Percentiles rank a stretch among this genome's conserved stretches.
phyloP scores from a whole-genome alignment of 1,140 invertebrate genomes.

The Hydropsyche tenuis region DNA sequence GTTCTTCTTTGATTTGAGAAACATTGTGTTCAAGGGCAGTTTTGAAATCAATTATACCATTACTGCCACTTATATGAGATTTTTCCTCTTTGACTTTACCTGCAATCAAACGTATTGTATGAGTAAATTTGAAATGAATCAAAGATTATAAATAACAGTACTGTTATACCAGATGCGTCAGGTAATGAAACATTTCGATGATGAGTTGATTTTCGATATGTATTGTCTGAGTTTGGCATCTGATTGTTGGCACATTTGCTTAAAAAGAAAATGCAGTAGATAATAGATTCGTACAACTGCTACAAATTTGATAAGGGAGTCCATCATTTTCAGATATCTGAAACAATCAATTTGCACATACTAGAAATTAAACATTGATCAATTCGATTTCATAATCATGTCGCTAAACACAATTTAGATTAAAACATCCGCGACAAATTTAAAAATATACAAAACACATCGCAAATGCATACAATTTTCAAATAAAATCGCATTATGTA shows the following conservation, averaged over 20 bases:
- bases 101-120: no score
- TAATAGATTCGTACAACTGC: constrained; percentile 59
- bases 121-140: no score
- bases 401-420: no score
- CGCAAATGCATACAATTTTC: no score
- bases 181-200: no score
- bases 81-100: constrained; percentile 35
- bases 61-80: constrained; percentile 19
- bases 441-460: no score
- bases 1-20: constrained; percentile 39
- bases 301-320: constrained; percentile 59
- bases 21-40: constrained; percentile 35
- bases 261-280: constrained; percentile 61
- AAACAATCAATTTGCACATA: constrained; percentile 41
- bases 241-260: constrained; percentile 60
- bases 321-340: constrained; percentile 59
- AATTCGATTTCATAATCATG: neutral
- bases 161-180: no score
- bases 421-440: no score
- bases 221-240: constrained; percentile 56
- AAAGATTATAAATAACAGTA: no score
- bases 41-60: constrained; percentile 43
- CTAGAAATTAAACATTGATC: neutral
- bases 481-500: no score
- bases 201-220: constrained; percentile 5